Conservation (phyloP, 64 coral and sea anemone genomes). For the Stichodactyla mertensii region DNA sequence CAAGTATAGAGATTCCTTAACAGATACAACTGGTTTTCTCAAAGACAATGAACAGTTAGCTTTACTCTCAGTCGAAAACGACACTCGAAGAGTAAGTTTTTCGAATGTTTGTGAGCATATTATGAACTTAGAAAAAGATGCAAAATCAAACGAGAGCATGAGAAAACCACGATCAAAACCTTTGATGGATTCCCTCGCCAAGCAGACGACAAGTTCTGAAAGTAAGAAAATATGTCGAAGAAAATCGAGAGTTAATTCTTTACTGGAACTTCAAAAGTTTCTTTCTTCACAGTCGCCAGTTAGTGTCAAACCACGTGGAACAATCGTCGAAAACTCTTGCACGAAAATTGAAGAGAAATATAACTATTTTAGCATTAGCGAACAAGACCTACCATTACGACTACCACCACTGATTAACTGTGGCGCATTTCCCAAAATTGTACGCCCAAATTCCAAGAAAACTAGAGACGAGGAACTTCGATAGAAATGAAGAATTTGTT, state of each 20-base stretch:
- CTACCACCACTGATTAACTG: background rate
- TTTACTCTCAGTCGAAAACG: background rate
- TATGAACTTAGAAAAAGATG: background rate
- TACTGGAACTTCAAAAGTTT: slow-evolving; percentile 14
- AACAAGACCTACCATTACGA: background rate
- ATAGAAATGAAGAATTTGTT: background rate
- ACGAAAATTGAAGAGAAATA: background rate
- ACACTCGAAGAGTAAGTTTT: background rate
- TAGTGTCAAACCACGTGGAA: background rate
- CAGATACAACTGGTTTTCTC: background rate
- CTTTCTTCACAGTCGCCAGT: background rate
- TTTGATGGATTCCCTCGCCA: background rate
- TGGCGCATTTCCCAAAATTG: background rate
- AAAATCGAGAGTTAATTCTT: background rate
- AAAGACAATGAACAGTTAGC: background rate
- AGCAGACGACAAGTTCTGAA: slow-evolving; percentile 3
- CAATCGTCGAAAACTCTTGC: background rate
- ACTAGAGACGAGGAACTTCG: background rate
- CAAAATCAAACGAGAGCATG: background rate
- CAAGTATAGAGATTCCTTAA: background rate
- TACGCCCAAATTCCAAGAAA: background rate
- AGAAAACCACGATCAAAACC: background rate
- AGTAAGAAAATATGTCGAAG: background rate
- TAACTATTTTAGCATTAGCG: background rate
- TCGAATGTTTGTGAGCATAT: background rate